Evolutionary conservation across 2,113 vertebrate genomes (phyloP), one percentile per base, ranked within the genome.

Genomic region (Burhinus bistriatus): DNA sequence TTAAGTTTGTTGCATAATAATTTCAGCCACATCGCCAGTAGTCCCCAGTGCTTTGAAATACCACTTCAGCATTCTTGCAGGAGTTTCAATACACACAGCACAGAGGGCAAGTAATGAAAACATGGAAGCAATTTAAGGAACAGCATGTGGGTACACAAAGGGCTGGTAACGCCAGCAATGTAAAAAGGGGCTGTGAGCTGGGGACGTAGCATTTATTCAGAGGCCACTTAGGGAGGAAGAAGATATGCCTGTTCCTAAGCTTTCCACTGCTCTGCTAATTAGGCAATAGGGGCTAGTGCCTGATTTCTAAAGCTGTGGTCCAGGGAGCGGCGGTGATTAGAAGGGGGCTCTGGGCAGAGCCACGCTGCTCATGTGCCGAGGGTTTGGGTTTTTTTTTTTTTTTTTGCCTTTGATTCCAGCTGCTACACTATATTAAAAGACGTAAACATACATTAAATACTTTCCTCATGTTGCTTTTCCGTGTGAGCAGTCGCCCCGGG

Each of bases 81-180:
- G 91, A 91, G 89, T 81, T 96, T 93, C 91, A 94, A 92, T 97
- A 75, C 89, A 92, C 82, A 81, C 71, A 90, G 86, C 94, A 72
- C 88, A 93, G 95, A 97, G 91, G 82, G 97, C 86, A 91, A 89
- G 92, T 96, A 93, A 96, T 94, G 83, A 96, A 96, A 97, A 97
- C 92, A 95, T 95, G 91, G 91, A 97, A 97, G 91, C 95, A 96
- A 97, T 97, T 97, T 97, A 96, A 97, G 93, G 96, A 97, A 95
- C 96, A 97, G 95, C 96, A 90, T 97, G 95, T 86, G 91, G 83
- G 94, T 97, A 96, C 89, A 87, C 94, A 81, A 96, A 95, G 93
- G 86, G 78, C 82, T 93, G 95, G 87, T 87, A 95, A 94, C 72
- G 62, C 90, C 89, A 96, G 94, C 76, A 77, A 66, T 75, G 87